Evolutionary conservation across 2,113 vertebrate species (phyloP).

Genomic region (Sinocyclocheilus anophthalmus): DNA sequence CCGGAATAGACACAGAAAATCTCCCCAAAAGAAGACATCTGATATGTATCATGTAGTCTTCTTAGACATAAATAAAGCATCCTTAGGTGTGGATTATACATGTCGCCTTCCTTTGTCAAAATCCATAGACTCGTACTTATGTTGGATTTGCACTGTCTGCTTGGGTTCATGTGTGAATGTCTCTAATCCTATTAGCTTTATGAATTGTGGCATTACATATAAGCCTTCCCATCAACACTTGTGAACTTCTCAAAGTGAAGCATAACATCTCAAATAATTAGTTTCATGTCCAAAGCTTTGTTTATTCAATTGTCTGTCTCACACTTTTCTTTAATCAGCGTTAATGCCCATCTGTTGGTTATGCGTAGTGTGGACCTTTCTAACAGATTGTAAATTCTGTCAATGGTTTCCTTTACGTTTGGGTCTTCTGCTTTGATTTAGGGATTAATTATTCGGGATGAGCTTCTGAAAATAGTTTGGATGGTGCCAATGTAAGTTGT

Average conservation of each 20-base stretch:
- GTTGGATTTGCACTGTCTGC: neutral
- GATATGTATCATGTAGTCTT: neutral
- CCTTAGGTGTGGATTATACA: constrained; percentile 6
- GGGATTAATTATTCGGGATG: constrained; percentile 45
- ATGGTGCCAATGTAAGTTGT: constrained; percentile 26
- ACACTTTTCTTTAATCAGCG: constrained; percentile 47
- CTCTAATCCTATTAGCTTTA: constrained; percentile 27
- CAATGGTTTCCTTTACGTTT: constrained; percentile 32
- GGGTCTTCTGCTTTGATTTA: constrained; percentile 46
- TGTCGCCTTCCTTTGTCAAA: constrained; percentile 3
- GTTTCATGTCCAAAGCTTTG: constrained; percentile 43
- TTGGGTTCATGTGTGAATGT: constrained; percentile 8
- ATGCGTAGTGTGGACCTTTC: constrained; percentile 2
- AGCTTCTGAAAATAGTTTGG: constrained; percentile 43
- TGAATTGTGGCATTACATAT: constrained; percentile 19
- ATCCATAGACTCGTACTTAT: neutral
- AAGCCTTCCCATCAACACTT: constrained; percentile 29
- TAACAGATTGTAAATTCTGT: constrained; percentile 31
- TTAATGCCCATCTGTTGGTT: constrained; percentile 47
- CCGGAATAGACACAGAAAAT: constrained; percentile 5
- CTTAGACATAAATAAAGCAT: neutral
- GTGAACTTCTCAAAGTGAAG: constrained; percentile 44
- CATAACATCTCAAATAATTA: constrained; percentile 45
- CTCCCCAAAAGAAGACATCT: neutral
- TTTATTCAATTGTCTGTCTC: constrained; percentile 50